A percentile compares a stretch with the other conserved stretches of the same genome.
Conservation (phyloP, 2,888 invertebrate species). For the Pasiphila rectangulata region DNA sequence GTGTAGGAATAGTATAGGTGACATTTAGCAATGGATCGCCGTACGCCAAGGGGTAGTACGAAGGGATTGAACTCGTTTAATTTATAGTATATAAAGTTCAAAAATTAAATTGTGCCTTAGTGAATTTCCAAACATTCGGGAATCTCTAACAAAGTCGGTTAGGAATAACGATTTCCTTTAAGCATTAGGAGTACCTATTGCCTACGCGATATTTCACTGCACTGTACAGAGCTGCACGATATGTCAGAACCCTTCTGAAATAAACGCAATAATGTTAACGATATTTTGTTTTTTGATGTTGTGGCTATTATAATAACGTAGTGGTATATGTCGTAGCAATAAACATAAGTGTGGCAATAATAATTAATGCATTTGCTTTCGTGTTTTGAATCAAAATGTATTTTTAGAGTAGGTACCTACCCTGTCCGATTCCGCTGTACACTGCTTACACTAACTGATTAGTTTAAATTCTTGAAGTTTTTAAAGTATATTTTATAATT, state of each 20-base stretch:
- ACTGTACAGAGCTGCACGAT: constrained; percentile 63
- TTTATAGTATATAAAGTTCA: constrained; percentile 75
- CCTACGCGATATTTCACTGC: constrained; percentile 49
- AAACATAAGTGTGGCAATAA: constrained; percentile 78
- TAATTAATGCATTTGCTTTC: constrained; percentile 73
- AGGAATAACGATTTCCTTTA: constrained; percentile 37
- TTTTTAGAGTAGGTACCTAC: constrained; percentile 49
- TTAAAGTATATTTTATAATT: constrained; percentile 70
- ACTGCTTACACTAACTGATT: constrained; percentile 68
- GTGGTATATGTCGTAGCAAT: constrained; percentile 77
- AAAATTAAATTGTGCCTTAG: constrained; percentile 80
- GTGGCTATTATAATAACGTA: constrained; percentile 71
- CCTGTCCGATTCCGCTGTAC: constrained; percentile 62
- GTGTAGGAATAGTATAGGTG: constrained; percentile 9
- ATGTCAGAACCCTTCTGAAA: constrained; percentile 53
- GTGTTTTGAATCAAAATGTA: constrained; percentile 56
- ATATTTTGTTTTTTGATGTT: constrained; percentile 74
- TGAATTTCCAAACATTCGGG: constrained; percentile 58
- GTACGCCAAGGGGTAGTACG: not conserved
- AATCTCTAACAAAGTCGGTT: constrained; percentile 44
- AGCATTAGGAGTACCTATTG: constrained; percentile 41
- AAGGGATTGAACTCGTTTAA: constrained; percentile 61
- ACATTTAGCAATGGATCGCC: not conserved
- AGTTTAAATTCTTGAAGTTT: constrained; percentile 73
- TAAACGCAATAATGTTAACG: constrained; percentile 72